phyloP scores from a whole-genome alignment of 1,140 invertebrate species.

The Pseudomyrmex pallidus region DNA sequence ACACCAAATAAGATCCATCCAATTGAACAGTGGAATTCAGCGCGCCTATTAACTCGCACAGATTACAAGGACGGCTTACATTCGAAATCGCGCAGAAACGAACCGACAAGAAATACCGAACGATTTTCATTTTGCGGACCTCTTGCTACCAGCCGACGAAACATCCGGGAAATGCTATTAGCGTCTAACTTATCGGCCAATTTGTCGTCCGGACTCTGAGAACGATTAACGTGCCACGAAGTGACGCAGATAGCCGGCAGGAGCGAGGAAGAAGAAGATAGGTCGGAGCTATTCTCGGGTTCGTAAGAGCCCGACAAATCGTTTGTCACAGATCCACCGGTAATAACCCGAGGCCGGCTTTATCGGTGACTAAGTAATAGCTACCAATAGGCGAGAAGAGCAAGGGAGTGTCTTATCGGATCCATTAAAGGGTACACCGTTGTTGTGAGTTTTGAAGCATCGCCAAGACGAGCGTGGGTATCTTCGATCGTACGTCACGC shows the following conservation, averaged over 20 bases:
- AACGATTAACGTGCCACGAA: conserved; percentile 66
- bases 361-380: conserved; percentile 79
- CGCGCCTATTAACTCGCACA: conserved; percentile 41
- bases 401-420: conserved; percentile 68
- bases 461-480: conserved; percentile 29
- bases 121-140: conserved; percentile 54
- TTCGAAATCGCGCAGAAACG: conserved; percentile 2
- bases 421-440: conserved; percentile 75
- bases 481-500: conserved; percentile 67
- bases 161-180: conserved; percentile 76
- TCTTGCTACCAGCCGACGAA: conserved; percentile 36
- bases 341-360: conserved; percentile 72
- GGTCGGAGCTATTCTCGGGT: conserved; percentile 50
- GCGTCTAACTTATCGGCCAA: conserved; percentile 71
- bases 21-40: conserved; percentile 43
- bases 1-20: conserved; percentile 44
- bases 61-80: conserved; percentile 15
- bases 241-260: conserved; percentile 39
- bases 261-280: conserved; percentile 36
- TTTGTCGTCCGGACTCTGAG: conserved; percentile 69
- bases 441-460: conserved; percentile 69
- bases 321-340: conserved; percentile 72
- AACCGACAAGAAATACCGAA: conserved; percentile 31
- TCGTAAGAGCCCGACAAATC: conserved; percentile 53
- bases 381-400: conserved; percentile 73